Percentiles rank a stretch among this genome's conserved stretches.
Evolutionary conservation across 2,113 vertebrate species (phyloP).

Genomic region (Struthidea cinerea): DNA sequence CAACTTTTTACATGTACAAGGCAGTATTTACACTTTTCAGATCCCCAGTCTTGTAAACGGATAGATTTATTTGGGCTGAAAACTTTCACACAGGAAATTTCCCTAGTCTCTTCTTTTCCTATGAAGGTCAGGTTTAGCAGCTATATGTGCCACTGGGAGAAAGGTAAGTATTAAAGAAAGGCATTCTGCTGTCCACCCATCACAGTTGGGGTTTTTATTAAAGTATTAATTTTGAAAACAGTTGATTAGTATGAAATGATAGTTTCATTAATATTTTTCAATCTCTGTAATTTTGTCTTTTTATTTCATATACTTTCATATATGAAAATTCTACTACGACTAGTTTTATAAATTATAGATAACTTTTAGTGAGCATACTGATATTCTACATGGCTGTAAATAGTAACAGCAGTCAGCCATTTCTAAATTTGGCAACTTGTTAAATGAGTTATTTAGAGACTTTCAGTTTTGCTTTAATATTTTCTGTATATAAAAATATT

Average conservation of each 20-base stretch:
- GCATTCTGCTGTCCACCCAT: neutral
- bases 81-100: neutral
- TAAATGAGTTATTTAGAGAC: conserved; percentile 53
- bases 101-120: neutral
- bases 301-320: neutral
- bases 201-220: neutral
- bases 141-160: neutral
- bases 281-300: neutral
- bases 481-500: neutral
- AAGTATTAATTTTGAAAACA: neutral
- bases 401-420: conserved; percentile 7
- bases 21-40: neutral
- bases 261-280: neutral
- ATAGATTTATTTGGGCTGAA: neutral
- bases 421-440: conserved; percentile 45
- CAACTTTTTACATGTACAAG: neutral
- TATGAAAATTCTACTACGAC: neutral
- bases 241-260: neutral
- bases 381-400: neutral
- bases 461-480: conserved; percentile 64
- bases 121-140: neutral
- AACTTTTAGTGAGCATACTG: neutral
- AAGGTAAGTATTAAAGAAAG: neutral
- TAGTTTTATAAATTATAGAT: neutral
- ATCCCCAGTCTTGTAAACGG: neutral